Evolutionary conservation across 2,888 invertebrate genomes (phyloP).

Genomic region (Patella depressa): DNA sequence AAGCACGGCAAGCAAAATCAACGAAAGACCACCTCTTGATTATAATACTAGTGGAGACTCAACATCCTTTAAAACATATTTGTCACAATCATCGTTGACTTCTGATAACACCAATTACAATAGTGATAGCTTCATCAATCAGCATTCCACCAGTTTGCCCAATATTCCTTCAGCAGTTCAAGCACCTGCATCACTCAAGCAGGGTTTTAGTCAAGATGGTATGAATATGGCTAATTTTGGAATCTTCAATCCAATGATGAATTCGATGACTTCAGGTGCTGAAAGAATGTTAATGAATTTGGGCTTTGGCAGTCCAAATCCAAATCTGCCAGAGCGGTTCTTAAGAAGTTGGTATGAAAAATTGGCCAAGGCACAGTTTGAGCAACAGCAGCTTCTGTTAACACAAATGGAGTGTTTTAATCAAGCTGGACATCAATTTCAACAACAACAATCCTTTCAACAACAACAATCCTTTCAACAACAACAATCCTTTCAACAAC

Average conservation of each 20-base stretch:
- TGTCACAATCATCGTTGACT: not conserved
- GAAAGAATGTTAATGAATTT: conserved; percentile 57
- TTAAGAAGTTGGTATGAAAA: conserved; percentile 61
- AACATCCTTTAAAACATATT: not conserved
- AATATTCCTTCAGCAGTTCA: not conserved
- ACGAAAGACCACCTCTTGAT: not conserved
- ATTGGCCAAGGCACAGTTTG: conserved; percentile 41
- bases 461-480: no score
- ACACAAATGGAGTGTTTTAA: no score
- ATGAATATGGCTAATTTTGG: conserved; percentile 1
- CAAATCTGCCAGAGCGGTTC: conserved; percentile 64
- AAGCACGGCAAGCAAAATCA: not conserved
- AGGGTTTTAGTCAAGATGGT: not conserved
- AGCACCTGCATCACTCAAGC: not conserved
- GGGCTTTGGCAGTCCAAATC: conserved; percentile 55
- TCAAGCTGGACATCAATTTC: no score
- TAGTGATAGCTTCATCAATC: not conserved
- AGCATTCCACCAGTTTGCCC: not conserved
- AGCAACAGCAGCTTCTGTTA: conserved; percentile 14
- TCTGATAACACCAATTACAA: not conserved
- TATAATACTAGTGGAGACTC: not conserved
- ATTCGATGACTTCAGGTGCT: conserved; percentile 32
- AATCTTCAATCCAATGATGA: conserved; percentile 21
- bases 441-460: no score
- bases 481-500: no score